Conservation (phyloP, 1,140 invertebrate genomes). For the Polypedilum vanderplanki region DNA sequence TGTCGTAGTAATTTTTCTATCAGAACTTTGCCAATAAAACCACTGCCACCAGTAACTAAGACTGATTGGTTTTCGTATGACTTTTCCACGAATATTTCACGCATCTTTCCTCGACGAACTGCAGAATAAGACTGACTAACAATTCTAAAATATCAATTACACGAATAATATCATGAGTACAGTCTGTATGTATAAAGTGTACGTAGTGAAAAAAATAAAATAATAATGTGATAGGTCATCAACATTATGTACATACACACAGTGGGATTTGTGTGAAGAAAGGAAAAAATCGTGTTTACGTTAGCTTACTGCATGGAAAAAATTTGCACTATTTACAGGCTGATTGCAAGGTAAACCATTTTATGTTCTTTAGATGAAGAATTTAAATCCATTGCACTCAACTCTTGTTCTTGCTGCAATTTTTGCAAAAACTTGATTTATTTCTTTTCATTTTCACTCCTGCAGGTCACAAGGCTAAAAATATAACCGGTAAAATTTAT, state of each 20-base stretch:
- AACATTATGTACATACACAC: not conserved
- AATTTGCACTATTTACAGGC: too few relatives aligned
- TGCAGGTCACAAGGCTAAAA: too few relatives aligned
- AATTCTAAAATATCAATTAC: not conserved
- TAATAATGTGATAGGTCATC: not conserved
- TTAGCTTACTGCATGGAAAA: not conserved
- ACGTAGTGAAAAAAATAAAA: not conserved
- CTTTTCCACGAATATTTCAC: slow-evolving; percentile 20
- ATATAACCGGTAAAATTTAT: too few relatives aligned
- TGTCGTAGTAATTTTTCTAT: slow-evolving; percentile 64
- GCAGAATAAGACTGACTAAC: not conserved
- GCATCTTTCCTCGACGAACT: not conserved
- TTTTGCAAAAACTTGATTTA: too few relatives aligned
- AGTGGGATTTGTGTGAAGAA: not conserved
- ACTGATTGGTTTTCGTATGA: not conserved
- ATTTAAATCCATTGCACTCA: too few relatives aligned
- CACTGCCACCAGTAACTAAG: slow-evolving; percentile 36
- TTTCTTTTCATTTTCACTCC: too few relatives aligned
- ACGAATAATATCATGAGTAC: not conserved
- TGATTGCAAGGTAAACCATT: too few relatives aligned
- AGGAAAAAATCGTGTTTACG: not conserved
- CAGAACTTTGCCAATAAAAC: slow-evolving; percentile 51
- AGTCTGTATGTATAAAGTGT: not conserved
- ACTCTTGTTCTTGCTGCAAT: too few relatives aligned
- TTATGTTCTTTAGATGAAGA: too few relatives aligned